A percentile compares a stretch with the other conserved stretches of the same genome.
These are phyloP conservation scores for Penaeus chinensis DNA, from an alignment of 1,140 invertebrate genomes.

Conservation along the genomic window DNA sequence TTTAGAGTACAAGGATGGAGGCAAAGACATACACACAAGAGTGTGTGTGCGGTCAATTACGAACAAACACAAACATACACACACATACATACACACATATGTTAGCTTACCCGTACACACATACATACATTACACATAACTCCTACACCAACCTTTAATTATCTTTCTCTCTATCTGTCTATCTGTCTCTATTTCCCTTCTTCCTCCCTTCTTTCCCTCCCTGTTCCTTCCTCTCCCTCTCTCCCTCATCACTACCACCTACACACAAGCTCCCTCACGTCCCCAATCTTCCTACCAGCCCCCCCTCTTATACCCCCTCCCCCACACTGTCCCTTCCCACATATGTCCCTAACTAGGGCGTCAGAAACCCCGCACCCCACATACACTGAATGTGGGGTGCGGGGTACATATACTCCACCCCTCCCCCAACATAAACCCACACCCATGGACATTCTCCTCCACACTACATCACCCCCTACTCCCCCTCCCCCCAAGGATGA, in stretches of 20 bases:
- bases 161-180: neutral
- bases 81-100: neutral
- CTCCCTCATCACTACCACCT: neutral
- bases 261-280: neutral
- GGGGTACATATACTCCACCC: too few relatives aligned
- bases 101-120: conserved; percentile 14
- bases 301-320: too few relatives aligned
- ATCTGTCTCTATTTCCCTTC: neutral
- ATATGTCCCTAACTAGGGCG: too few relatives aligned
- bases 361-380: too few relatives aligned
- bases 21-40: neutral
- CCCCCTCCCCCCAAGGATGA: too few relatives aligned
- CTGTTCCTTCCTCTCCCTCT: neutral
- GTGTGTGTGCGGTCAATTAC: neutral
- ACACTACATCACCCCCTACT: too few relatives aligned
- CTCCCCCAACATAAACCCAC: too few relatives aligned
- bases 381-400: too few relatives aligned
- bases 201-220: neutral
- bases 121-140: neutral
- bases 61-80: neutral
- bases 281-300: too few relatives aligned
- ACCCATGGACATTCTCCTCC: too few relatives aligned
- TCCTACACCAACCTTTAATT: neutral
- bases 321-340: too few relatives aligned
- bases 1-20: neutral